These are phyloP conservation scores for Lepetodrilus schrolli DNA, from an alignment of 2,888 invertebrate genomes.

Conservation along the genomic window DNA sequence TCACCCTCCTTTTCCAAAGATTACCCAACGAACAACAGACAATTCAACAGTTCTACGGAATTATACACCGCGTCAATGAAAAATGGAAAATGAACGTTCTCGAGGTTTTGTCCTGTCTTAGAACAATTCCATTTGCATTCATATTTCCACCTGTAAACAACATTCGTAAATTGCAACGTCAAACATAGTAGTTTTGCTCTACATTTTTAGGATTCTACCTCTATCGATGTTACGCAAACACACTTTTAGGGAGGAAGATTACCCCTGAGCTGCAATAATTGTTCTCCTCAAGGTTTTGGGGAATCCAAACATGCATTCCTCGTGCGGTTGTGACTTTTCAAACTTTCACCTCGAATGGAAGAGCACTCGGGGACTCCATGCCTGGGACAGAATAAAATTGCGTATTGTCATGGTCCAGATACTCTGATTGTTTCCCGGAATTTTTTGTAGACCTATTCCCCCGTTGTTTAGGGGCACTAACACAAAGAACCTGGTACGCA, in stretches of 20 bases:
- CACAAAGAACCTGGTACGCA: too few species aligned
- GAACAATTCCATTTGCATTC: conserved; percentile 24
- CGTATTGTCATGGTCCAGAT: conserved; percentile 1
- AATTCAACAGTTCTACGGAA: neutral
- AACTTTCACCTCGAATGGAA: conserved; percentile 18
- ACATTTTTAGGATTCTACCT: conserved; percentile 11
- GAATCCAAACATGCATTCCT: neutral
- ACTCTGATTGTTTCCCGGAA: neutral
- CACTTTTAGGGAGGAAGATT: neutral
- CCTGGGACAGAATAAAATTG: neutral
- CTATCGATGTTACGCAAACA: conserved; percentile 1
- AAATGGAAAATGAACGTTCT: neutral
- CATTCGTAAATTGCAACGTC: conserved; percentile 23
- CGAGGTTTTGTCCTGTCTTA: too few species aligned
- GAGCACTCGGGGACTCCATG: neutral
- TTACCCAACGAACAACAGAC: neutral
- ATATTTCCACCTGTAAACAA: conserved; percentile 18
- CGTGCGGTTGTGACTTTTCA: conserved; percentile 5
- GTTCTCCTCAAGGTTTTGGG: conserved; percentile 13
- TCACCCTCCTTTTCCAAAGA: conserved; percentile 25
- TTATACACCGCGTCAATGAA: too few species aligned
- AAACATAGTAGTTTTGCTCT: conserved; percentile 16
- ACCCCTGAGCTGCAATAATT: neutral
- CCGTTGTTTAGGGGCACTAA: neutral
- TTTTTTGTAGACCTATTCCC: too few species aligned